Evolutionary conservation across 2,797 vertebrate genomes (phyloP).

Genomic region (Rhabdomys pumilio): DNA sequence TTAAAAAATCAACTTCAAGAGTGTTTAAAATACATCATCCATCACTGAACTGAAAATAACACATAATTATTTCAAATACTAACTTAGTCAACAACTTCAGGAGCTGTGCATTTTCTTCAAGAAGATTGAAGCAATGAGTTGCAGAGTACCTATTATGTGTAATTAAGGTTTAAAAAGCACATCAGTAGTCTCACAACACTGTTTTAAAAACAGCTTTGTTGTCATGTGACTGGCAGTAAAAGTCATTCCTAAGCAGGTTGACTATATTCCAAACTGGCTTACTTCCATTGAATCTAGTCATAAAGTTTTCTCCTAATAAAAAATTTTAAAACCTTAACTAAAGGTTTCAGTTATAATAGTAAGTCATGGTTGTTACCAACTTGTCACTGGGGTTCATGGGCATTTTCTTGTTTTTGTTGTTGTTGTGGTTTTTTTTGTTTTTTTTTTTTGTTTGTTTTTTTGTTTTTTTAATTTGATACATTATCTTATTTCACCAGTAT

Average conservation of each 20-base stretch:
- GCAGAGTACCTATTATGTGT: constrained; percentile 59
- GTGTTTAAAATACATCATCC: constrained; percentile 77
- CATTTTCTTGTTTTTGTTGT: not conserved
- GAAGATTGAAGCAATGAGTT: constrained; percentile 66
- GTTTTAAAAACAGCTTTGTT: constrained; percentile 54
- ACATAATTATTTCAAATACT: constrained; percentile 81
- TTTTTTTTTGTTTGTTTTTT: too few species aligned
- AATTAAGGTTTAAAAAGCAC: constrained; percentile 67
- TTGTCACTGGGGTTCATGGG: not conserved
- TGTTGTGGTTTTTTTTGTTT: too few species aligned
- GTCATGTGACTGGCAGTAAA: constrained; percentile 1
- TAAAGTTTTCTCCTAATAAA: constrained; percentile 4
- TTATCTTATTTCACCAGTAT: not conserved
- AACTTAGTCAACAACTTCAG: constrained; percentile 77
- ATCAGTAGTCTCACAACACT: constrained; percentile 1
- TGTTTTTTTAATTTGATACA: constrained; percentile 6
- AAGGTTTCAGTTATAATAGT: not conserved
- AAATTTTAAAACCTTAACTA: not conserved
- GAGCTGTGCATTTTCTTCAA: constrained; percentile 65
- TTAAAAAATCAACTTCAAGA: constrained; percentile 80
- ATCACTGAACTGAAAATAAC: constrained; percentile 81
- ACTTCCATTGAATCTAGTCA: not conserved
- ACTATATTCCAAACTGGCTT: not conserved
- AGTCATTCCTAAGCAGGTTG: not conserved
- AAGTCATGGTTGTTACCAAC: not conserved